Conservation (phyloP, 2,888 invertebrate genomes). For the Ommatoiulus sabulosus region DNA sequence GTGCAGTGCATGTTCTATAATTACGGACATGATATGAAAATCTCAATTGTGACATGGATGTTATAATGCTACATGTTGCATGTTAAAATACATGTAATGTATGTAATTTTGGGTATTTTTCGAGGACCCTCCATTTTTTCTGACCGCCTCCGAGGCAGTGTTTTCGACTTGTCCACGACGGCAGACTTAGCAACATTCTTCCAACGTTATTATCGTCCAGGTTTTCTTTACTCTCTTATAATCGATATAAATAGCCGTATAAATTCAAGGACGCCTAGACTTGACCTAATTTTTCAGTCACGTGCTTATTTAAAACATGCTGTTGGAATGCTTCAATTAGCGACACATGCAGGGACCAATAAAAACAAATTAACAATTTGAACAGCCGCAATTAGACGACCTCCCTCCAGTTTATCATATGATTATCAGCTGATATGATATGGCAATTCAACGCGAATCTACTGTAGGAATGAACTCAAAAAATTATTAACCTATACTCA, state of each 20-base stretch:
- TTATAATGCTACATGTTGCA: too few relatives aligned
- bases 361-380: not conserved
- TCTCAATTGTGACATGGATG: too few relatives aligned
- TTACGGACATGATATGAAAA: too few relatives aligned
- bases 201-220: not conserved
- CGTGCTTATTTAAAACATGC: not conserved
- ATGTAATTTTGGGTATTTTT: too few relatives aligned
- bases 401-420: not conserved
- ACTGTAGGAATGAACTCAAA: not conserved
- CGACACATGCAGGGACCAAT: not conserved
- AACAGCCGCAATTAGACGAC: not conserved
- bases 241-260: not conserved
- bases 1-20: too few relatives aligned
- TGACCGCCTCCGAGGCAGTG: not conserved
- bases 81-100: too few relatives aligned
- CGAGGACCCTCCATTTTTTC: too few relatives aligned
- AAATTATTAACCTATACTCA: not conserved
- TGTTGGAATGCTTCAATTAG: constrained; percentile 20
- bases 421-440: not conserved
- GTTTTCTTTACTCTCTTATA: not conserved
- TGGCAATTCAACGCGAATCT: not conserved
- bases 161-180: not conserved
- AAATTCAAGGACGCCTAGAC: constrained; percentile 1
- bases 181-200: not conserved
- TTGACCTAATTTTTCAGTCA: constrained; percentile 5